These are phyloP conservation scores for Channa striata DNA, from an alignment of 2,797 vertebrate species.

Conservation along the genomic window DNA sequence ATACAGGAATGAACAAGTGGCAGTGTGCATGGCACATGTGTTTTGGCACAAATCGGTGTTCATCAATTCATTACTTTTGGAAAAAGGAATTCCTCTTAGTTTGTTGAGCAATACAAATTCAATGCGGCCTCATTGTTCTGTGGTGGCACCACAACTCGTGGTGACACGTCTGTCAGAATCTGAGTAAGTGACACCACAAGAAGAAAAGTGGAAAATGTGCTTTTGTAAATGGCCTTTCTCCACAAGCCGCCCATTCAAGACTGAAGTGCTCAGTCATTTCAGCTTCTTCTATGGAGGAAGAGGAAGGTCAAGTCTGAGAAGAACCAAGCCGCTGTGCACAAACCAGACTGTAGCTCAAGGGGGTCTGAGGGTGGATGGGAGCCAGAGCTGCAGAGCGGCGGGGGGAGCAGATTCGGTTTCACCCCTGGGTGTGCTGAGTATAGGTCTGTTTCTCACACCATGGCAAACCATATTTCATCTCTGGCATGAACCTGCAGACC, in stretches of 20 bases:
- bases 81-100: neutral
- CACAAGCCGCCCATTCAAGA: slow-evolving; percentile 20
- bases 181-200: slow-evolving; percentile 17
- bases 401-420: slow-evolving; percentile 75
- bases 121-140: neutral
- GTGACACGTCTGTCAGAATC: slow-evolving; percentile 5
- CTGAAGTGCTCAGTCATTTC: slow-evolving; percentile 34
- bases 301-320: slow-evolving; percentile 67
- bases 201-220: slow-evolving; percentile 21
- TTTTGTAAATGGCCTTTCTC: slow-evolving; percentile 41
- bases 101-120: neutral
- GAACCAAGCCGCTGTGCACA: slow-evolving; percentile 62
- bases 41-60: slow-evolving; percentile 8
- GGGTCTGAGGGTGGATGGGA: slow-evolving; percentile 64
- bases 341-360: slow-evolving; percentile 60
- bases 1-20: slow-evolving; percentile 20
- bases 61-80: slow-evolving; percentile 7
- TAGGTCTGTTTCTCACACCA: slow-evolving; percentile 74
- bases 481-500: slow-evolving; percentile 67
- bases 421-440: slow-evolving; percentile 66
- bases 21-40: slow-evolving; percentile 18
- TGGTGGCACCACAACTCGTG: slow-evolving; percentile 3
- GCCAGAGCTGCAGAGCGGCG: slow-evolving; percentile 62
- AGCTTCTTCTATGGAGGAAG: slow-evolving; percentile 22
- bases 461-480: slow-evolving; percentile 74